Evolutionary conservation across 2,797 vertebrate genomes (phyloP), one percentile per base, ranked within the genome.

Genomic region (Arctocebus calabarensis): DNA sequence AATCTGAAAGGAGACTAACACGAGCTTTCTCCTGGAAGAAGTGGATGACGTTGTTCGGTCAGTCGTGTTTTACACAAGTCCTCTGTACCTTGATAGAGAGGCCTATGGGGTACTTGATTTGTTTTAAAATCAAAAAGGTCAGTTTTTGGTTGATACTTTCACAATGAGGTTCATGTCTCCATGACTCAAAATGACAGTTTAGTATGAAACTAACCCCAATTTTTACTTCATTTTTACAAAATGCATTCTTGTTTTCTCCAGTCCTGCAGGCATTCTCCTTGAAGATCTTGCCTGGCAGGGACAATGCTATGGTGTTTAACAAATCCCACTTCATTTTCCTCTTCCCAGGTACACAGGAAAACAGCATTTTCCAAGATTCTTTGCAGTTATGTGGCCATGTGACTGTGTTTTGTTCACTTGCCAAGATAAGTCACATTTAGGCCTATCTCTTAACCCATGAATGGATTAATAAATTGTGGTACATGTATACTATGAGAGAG

Each of bases 121-220:
- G 29, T 77, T 78, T 87, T 82, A 29, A 79, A 87, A 88, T 52
- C 34, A 84, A 43, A 43, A 23, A 70, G 27, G 43, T 78, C 78
- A 92, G 55, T 57, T 92, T 88, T 88, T 62, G 70, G 29, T 71
- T 78, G 10, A 70, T 88, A 79, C 43, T 45, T 88, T 71, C 48
- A 73, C 29, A 37, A 7, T 66, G 64, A 78, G 14, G 43, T 71
- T 92, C 10, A 12, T 64, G 23, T 78, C 25, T 78, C 34, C 4
- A 45, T 79, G 43, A 78, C 34, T 84, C 75, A 78, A 83, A 91
- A 70, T 83, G 43, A 7, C 43, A 71, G 52, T 78, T 84, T 23
- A 77, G 22, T 40, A 77, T 40, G 27, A 88, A 95, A 52, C 40
- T 40, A 61, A 88, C 13, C 3, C 29, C 29, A 59, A 66, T 32